phyloP scores from a whole-genome alignment of 2,888 invertebrate species.

The Brachynemurus nebulosus region DNA sequence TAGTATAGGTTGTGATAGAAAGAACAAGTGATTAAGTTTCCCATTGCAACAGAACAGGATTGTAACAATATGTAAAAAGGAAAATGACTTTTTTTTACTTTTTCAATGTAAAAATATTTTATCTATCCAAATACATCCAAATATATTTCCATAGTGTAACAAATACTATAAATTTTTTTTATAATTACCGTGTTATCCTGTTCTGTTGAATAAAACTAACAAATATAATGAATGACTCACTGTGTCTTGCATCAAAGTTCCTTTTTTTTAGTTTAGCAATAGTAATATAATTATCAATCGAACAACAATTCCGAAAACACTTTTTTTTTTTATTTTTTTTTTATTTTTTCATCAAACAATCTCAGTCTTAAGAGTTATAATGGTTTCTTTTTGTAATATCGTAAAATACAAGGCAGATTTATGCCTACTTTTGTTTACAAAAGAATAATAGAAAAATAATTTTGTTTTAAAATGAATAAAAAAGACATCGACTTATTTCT shows the following conservation, averaged over 20 bases:
- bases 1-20: constrained; percentile 3
- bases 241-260: not conserved
- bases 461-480: too few relatives aligned
- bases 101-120: too few relatives aligned
- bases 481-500: too few relatives aligned
- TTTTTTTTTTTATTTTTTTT: constrained; percentile 8
- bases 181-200: constrained; percentile 2
- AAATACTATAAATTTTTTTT: too few relatives aligned
- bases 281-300: constrained; percentile 7
- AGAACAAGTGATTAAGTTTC: constrained; percentile 4
- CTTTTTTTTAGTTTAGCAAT: not conserved
- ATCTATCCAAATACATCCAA: too few relatives aligned
- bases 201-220: too few relatives aligned
- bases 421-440: not conserved
- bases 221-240: too few relatives aligned
- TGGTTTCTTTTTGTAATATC: constrained; percentile 2
- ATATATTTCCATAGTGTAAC: too few relatives aligned
- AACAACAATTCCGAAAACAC: constrained; percentile 12
- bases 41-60: not conserved
- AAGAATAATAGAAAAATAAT: too few relatives aligned
- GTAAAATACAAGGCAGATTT: not conserved
- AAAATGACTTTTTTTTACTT: too few relatives aligned
- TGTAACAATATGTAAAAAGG: too few relatives aligned
- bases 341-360: constrained; percentile 12
- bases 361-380: constrained; percentile 11